Evolutionary conservation across 2,113 vertebrate species (phyloP).

Genomic region (Ammodytes dubius): DNA sequence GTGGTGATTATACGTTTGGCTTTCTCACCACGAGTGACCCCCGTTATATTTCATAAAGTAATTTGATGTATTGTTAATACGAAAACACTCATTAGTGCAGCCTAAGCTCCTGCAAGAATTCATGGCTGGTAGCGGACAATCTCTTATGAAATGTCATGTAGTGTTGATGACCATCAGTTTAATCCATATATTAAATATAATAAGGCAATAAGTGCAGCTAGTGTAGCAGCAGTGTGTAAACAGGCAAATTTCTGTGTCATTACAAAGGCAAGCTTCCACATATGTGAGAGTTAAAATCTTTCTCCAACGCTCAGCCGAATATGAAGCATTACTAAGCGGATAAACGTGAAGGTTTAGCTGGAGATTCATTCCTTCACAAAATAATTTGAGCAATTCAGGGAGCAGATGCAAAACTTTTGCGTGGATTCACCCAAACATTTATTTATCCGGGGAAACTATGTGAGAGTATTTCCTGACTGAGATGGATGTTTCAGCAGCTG

Average conservation of each 20-base stretch:
- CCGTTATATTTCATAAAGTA: background rate
- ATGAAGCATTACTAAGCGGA: background rate
- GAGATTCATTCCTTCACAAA: background rate
- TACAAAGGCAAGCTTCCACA: constrained; percentile 11
- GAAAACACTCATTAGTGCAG: constrained; percentile 6
- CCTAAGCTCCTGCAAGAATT: background rate
- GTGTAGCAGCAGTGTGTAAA: background rate
- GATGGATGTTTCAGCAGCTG: constrained; percentile 11
- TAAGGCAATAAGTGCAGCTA: constrained; percentile 3
- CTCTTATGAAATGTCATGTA: background rate
- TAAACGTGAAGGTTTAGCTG: background rate
- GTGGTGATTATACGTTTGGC: background rate
- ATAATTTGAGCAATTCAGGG: background rate
- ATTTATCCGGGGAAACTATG: background rate
- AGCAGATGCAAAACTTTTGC: background rate
- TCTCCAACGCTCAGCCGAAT: background rate
- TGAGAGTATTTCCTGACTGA: background rate
- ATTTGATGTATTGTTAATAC: background rate
- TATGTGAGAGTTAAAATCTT: background rate
- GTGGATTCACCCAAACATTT: constrained; percentile 1
- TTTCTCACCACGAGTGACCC: background rate
- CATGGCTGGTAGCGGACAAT: background rate
- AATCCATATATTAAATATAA: background rate
- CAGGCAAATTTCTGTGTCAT: constrained; percentile 8
- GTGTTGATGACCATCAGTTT: constrained; percentile 10